Percentiles rank a stretch among this genome's conserved stretches.
These are phyloP conservation scores for Pristionchus mayeri DNA, from an alignment of 2,888 invertebrate genomes.

Conservation along the genomic window DNA sequence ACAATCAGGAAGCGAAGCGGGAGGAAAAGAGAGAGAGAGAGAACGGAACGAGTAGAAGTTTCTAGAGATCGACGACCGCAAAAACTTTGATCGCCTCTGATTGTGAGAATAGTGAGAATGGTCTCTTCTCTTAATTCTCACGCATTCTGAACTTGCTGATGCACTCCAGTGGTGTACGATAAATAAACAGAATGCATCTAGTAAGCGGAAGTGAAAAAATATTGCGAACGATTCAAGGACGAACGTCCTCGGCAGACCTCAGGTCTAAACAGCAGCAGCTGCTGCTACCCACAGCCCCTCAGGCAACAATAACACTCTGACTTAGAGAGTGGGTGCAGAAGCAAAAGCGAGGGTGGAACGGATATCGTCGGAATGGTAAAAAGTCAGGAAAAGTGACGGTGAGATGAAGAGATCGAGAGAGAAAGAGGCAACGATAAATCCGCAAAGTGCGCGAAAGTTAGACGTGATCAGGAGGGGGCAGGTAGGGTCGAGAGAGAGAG, in stretches of 20 bases:
- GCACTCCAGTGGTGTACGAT: no score
- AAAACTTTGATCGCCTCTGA: no score
- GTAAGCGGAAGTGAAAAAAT: no score
- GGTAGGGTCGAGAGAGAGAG: background rate
- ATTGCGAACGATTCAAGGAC: no score
- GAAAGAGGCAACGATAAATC: background rate
- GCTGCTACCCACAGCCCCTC: background rate
- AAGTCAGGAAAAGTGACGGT: no score
- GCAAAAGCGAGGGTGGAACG: background rate
- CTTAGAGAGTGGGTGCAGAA: background rate
- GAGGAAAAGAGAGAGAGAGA: background rate
- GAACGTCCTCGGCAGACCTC: background rate
- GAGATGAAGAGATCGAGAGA: background rate
- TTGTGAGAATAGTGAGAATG: no score
- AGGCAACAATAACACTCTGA: background rate
- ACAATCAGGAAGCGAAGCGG: background rate
- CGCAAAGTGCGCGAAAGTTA: constrained; percentile 23
- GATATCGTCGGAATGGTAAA: no score
- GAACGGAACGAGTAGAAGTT: background rate
- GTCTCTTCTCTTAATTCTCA: no score
- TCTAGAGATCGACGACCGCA: background rate
- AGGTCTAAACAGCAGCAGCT: background rate
- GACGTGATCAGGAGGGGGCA: background rate
- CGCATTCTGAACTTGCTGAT: no score
- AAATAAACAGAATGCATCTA: no score